These are phyloP conservation scores for Oscheius sp. DNA, from an alignment of 2,888 invertebrate genomes.

Conservation along the genomic window DNA sequence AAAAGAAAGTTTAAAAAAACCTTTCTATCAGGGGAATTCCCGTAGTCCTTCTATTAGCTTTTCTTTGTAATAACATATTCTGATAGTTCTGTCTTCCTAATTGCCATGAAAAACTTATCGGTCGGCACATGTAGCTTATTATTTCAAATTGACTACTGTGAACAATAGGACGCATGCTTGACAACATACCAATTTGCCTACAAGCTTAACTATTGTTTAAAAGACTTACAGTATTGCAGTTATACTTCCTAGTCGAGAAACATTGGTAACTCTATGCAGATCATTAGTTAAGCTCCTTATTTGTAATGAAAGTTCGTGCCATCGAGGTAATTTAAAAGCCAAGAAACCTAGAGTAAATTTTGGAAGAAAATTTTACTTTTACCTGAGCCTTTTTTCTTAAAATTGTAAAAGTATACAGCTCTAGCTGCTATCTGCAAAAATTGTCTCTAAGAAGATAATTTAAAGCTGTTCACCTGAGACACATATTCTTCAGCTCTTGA, in stretches of 20 bases:
- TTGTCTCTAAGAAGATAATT: not conserved
- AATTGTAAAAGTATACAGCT: slow-evolving; percentile 9
- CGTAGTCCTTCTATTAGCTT: not conserved
- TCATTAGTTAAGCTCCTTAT: not conserved
- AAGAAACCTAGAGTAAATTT: too few species aligned
- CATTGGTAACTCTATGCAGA: not conserved
- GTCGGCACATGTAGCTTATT: slow-evolving; percentile 8
- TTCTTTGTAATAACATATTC: not conserved
- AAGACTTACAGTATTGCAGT: slow-evolving; percentile 1
- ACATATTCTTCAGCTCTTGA: not conserved
- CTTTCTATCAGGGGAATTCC: not conserved
- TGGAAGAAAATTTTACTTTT: not conserved
- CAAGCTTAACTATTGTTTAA: not conserved
- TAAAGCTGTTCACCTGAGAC: not conserved
- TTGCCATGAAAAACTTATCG: not conserved
- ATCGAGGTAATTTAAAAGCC: not conserved
- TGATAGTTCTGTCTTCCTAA: not conserved
- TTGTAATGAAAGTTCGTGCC: slow-evolving; percentile 3
- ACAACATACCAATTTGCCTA: slow-evolving; percentile 16
- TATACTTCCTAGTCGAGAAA: not conserved
- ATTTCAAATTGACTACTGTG: slow-evolving; percentile 4
- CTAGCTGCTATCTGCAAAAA: slow-evolving; percentile 18
- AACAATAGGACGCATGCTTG: slow-evolving; percentile 1
- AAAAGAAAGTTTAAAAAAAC: not conserved
- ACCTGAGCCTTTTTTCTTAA: not conserved